Conservation (phyloP, 2,888 invertebrate genomes). For the Melieria crassipennis region DNA sequence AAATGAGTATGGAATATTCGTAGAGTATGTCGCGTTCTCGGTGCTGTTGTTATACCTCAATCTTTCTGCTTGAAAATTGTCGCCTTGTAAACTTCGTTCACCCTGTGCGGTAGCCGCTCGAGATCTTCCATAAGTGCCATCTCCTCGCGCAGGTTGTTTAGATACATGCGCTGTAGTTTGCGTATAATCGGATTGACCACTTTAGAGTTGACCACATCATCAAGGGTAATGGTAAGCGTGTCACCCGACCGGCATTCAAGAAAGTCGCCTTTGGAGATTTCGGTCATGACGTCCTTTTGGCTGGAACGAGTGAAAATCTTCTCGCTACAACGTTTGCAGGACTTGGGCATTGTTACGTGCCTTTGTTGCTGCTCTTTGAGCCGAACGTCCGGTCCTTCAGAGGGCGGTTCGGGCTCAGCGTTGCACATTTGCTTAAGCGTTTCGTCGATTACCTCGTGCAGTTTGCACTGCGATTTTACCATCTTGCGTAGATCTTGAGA, state of each 20-base stretch:
- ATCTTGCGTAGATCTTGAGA: slow-evolving; percentile 46
- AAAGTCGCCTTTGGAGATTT: slow-evolving; percentile 41
- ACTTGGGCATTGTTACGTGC: slow-evolving; percentile 4
- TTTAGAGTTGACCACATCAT: slow-evolving; percentile 52
- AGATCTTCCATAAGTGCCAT: slow-evolving; percentile 56
- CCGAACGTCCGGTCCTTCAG: slow-evolving; percentile 1
- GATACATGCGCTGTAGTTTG: slow-evolving; percentile 54
- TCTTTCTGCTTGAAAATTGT: slow-evolving; percentile 44
- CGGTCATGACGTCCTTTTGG: slow-evolving; percentile 42
- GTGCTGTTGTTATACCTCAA: slow-evolving; percentile 13
- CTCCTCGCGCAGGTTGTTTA: slow-evolving; percentile 54
- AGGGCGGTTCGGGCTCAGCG: slow-evolving; percentile 25
- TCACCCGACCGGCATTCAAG: slow-evolving; percentile 38
- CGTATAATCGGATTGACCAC: slow-evolving; percentile 57
- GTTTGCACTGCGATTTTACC: slow-evolving; percentile 49
- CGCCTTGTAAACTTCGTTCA: slow-evolving; percentile 50
- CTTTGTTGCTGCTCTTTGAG: slow-evolving; percentile 14
- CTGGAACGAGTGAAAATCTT: slow-evolving; percentile 31
- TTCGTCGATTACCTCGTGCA: slow-evolving; percentile 44
- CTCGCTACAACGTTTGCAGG: slow-evolving; percentile 39
- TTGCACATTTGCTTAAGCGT: slow-evolving; percentile 42
- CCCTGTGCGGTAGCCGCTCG: slow-evolving; percentile 49
- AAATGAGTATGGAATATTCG: slow-evolving; percentile 6
- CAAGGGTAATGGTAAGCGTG: slow-evolving; percentile 43
- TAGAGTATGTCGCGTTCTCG: neutral